Percentiles rank a stretch among this genome's conserved stretches.
phyloP scores from a whole-genome alignment of 2,797 vertebrate species.

The Chrysocyon brachyurus region DNA sequence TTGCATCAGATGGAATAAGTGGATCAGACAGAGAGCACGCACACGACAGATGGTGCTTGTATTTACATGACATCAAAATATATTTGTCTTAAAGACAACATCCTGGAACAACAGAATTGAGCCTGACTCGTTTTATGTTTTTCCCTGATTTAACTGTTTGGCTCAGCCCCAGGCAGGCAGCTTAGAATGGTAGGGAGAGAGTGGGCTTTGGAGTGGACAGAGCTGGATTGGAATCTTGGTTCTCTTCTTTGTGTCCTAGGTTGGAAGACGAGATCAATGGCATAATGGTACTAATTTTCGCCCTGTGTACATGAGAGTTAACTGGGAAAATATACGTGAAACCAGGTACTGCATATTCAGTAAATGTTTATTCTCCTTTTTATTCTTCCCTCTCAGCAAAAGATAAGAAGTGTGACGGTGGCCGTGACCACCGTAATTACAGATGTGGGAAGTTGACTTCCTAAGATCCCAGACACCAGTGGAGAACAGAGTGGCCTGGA shows the following conservation, averaged over 20 bases:
- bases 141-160: conserved; percentile 36
- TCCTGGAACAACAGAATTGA: conserved; percentile 41
- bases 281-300: background rate
- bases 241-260: background rate
- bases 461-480: background rate
- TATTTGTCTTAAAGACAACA: conserved; percentile 72
- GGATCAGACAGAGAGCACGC: conserved; percentile 26
- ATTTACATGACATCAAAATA: conserved; percentile 68
- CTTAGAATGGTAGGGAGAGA: background rate
- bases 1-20: conserved; percentile 56
- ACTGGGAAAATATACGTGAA: background rate
- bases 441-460: background rate
- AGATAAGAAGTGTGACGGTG: background rate
- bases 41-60: conserved; percentile 68
- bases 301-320: background rate
- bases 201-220: background rate
- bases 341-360: background rate
- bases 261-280: conserved; percentile 12
- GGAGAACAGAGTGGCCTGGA: background rate
- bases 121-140: conserved; percentile 50
- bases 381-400: background rate
- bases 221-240: background rate
- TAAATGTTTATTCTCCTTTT: background rate
- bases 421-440: background rate
- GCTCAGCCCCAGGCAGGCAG: conserved; percentile 15